phyloP scores from a whole-genome alignment of 2,113 vertebrate species.

The Pitta sordida region DNA sequence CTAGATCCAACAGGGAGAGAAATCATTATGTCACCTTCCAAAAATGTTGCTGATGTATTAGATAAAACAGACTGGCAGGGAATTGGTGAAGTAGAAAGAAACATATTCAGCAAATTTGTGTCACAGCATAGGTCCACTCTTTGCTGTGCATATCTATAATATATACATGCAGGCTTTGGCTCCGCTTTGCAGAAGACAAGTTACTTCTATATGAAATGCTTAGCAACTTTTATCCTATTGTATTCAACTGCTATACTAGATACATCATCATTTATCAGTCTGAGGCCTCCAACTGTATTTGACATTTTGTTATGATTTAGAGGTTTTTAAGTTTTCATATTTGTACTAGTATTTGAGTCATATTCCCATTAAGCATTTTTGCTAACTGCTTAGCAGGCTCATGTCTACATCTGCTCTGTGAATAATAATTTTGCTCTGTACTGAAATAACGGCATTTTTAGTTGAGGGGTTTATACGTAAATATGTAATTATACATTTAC shows the following conservation, averaged over 20 bases:
- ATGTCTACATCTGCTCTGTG: background rate
- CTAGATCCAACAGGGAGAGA: background rate
- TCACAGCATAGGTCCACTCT: background rate
- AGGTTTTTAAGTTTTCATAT: background rate
- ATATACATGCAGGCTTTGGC: background rate
- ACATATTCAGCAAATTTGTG: background rate
- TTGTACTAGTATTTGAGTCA: background rate
- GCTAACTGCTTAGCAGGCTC: background rate
- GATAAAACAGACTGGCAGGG: background rate
- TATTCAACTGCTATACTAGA: background rate
- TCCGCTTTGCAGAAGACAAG: background rate
- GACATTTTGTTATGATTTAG: background rate
- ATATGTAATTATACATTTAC: background rate
- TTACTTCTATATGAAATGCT: background rate
- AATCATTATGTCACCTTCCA: background rate
- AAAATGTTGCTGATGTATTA: background rate
- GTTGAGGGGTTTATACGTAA: background rate
- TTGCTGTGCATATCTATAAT: background rate
- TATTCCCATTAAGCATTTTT: background rate
- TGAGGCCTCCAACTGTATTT: background rate
- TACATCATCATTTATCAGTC: background rate
- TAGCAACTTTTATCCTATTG: background rate
- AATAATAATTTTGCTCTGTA: background rate
- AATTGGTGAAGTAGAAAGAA: background rate
- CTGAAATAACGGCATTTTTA: background rate